Percentiles rank a stretch among this genome's conserved stretches.
These are phyloP conservation scores for Pectinophora gossypiella DNA, from an alignment of 1,140 invertebrate species.

Conservation along the genomic window DNA sequence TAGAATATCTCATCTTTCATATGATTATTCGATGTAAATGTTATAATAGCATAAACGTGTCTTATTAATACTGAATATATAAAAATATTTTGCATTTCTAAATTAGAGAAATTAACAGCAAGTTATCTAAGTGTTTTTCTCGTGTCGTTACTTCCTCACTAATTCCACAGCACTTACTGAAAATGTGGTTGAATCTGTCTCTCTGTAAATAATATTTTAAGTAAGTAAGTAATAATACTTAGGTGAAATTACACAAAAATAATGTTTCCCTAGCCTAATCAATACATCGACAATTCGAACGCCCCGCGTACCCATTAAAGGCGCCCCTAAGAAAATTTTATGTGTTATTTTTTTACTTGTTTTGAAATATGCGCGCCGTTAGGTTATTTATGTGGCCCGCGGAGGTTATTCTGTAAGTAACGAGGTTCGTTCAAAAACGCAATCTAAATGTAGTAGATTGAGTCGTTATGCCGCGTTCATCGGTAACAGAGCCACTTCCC, in stretches of 20 bases:
- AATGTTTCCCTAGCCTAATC: neutral
- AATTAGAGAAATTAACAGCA: too few species aligned
- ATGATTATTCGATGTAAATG: too few species aligned
- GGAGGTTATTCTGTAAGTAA: constrained; percentile 72
- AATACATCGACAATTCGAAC: constrained; percentile 38
- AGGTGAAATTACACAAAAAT: neutral
- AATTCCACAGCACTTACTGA: too few species aligned
- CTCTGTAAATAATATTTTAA: too few species aligned
- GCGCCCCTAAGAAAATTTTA: constrained; percentile 65
- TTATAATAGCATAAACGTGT: too few species aligned
- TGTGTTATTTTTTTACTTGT: constrained; percentile 71
- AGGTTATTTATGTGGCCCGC: constrained; percentile 70
- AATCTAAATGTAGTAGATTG: constrained; percentile 67
- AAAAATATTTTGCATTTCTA: too few species aligned
- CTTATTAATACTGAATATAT: too few species aligned
- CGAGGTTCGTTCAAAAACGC: constrained; percentile 69
- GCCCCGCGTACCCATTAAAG: constrained; percentile 41
- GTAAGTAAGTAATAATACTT: too few species aligned
- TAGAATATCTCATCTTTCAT: too few species aligned
- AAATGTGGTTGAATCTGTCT: too few species aligned
- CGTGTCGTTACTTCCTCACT: too few species aligned
- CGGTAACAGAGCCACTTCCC: neutral
- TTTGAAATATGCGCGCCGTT: constrained; percentile 74
- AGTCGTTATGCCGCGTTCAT: constrained; percentile 1
- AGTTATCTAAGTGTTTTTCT: too few species aligned